Percentiles rank a stretch among this genome's conserved stretches.
Conservation (phyloP, 2,113 vertebrate genomes). For the Romanogobio albipinnatus region DNA sequence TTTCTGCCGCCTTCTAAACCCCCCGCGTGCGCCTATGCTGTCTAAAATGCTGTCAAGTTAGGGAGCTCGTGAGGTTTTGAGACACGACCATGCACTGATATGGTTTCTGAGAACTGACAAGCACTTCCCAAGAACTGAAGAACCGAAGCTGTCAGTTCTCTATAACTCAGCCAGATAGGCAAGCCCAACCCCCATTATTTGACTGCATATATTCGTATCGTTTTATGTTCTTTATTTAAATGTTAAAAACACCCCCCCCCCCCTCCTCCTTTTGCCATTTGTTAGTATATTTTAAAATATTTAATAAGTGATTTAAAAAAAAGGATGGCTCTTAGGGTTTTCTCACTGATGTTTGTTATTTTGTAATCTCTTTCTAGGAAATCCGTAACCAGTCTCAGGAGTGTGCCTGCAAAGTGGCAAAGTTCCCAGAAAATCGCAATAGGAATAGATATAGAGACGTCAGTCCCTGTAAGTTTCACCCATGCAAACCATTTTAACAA, state of each 20-base stretch:
- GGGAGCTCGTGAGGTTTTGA: conserved; percentile 7
- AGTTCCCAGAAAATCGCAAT: conserved; percentile 91
- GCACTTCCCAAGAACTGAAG: conserved; percentile 36
- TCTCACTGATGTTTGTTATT: conserved; percentile 8
- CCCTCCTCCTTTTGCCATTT: background rate
- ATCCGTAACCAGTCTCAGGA: conserved; percentile 91
- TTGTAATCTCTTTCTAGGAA: conserved; percentile 80
- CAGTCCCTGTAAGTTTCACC: conserved; percentile 91
- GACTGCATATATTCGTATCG: background rate
- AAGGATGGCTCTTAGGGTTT: background rate
- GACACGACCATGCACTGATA: conserved; percentile 30
- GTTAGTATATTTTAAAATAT: too few relatives aligned
- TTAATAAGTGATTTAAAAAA: background rate
- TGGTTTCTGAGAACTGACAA: conserved; percentile 54
- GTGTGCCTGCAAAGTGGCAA: conserved; percentile 91
- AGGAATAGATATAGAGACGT: conserved; percentile 99
- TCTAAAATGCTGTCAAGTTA: background rate
- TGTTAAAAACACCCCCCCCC: background rate
- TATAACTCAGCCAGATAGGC: conserved; percentile 22
- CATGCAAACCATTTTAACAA: background rate
- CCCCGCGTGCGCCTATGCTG: background rate
- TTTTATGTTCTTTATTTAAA: background rate
- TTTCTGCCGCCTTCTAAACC: background rate
- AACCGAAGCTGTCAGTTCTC: conserved; percentile 20
- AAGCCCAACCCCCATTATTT: background rate